Conservation (phyloP, 2,113 vertebrate genomes). For the Pseudorasbora parva region DNA sequence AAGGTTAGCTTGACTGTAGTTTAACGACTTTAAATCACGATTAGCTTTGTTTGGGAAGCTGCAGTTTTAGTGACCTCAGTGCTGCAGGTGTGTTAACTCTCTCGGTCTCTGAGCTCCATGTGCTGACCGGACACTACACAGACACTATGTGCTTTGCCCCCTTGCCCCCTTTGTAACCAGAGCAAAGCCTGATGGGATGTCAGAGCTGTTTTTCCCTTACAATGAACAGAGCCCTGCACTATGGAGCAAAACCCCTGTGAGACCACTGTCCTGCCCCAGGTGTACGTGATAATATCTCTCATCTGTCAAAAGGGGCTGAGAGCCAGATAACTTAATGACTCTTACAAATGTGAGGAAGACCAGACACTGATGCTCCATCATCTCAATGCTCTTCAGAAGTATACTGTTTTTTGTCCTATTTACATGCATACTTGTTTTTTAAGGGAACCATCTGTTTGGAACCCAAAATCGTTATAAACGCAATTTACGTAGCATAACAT, state of each 20-base stretch:
- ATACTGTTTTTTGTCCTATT: background rate
- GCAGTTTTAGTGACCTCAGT: background rate
- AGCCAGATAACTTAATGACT: slow-evolving; percentile 24
- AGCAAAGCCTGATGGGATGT: slow-evolving; percentile 46
- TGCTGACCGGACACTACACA: slow-evolving; percentile 29
- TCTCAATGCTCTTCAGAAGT: background rate
- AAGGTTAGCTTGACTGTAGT: no score
- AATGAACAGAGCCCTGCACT: slow-evolving; percentile 53
- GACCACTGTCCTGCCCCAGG: slow-evolving; percentile 27
- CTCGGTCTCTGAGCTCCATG: background rate
- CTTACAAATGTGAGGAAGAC: slow-evolving; percentile 21
- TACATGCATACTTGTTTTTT: background rate
- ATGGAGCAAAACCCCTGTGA: background rate
- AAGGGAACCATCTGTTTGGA: background rate
- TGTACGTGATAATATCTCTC: slow-evolving; percentile 32
- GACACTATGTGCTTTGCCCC: background rate
- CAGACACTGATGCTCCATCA: slow-evolving; percentile 1
- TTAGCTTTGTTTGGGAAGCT: background rate
- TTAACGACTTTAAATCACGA: no score
- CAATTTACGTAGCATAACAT: background rate
- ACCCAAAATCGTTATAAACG: background rate
- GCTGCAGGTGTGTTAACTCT: slow-evolving; percentile 14
- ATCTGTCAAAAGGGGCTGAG: slow-evolving; percentile 7
- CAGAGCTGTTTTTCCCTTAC: slow-evolving; percentile 48
- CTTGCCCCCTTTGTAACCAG: slow-evolving; percentile 4